Percentiles rank a stretch among this genome's conserved stretches.
phyloP scores from a whole-genome alignment of 2,797 vertebrate species.

The Stomatorhinus walkeri region DNA sequence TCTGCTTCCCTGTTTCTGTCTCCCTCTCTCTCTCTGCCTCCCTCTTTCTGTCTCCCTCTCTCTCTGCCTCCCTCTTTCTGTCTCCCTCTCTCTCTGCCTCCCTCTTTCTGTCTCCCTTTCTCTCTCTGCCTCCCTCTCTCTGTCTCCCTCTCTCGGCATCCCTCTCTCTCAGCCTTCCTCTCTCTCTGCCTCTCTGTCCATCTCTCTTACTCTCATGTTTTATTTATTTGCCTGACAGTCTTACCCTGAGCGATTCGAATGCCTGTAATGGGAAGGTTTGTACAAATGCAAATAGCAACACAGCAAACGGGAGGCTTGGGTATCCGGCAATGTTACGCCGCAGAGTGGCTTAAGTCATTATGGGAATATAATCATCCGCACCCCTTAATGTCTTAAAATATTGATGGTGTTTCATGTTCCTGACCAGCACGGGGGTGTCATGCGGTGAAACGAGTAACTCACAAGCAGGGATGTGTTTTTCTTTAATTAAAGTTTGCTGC shows the following conservation, averaged over 20 bases:
- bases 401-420: neutral
- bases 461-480: neutral
- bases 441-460: neutral
- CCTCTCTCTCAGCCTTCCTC: neutral
- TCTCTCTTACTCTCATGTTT: neutral
- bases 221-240: neutral
- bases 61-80: neutral
- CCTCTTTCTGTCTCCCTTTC: neutral
- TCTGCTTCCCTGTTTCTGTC: neutral
- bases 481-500: neutral
- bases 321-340: neutral
- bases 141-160: neutral
- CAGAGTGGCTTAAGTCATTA: neutral
- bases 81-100: neutral
- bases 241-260: neutral
- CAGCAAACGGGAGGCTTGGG: neutral
- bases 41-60: neutral
- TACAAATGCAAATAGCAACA: constrained; percentile 12
- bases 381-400: constrained; percentile 4
- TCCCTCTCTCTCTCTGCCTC: neutral
- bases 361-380: neutral
- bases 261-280: neutral
- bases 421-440: neutral
- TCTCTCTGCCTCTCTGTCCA: neutral
- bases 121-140: neutral